Percentiles rank a stretch among this genome's conserved stretches.
phyloP scores from a whole-genome alignment of 2,113 vertebrate species.

The Rhinolophus sinicus region DNA sequence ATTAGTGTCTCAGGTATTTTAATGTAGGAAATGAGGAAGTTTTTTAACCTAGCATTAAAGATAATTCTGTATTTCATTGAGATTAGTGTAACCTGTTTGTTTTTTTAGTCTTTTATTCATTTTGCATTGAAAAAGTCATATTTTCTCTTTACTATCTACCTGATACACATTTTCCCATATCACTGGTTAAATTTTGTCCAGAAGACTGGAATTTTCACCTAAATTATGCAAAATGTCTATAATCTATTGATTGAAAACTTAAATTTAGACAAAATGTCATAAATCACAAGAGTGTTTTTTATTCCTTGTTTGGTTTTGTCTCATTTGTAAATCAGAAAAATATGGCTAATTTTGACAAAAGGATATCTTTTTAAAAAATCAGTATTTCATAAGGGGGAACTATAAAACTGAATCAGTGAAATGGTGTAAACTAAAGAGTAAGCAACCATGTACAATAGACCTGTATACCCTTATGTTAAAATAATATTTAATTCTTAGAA shows the following conservation, averaged over 20 bases:
- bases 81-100: neutral
- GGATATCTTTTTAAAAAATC: neutral
- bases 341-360: neutral
- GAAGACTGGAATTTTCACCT: neutral
- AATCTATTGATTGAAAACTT: neutral
- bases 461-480: neutral
- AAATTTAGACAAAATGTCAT: neutral
- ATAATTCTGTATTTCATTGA: neutral
- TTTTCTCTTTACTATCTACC: neutral
- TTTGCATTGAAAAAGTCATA: neutral
- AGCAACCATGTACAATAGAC: neutral
- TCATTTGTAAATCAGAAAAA: constrained; percentile 4
- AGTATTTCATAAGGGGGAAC: neutral
- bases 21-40: neutral
- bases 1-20: neutral
- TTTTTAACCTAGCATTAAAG: neutral
- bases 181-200: neutral
- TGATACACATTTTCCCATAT: neutral
- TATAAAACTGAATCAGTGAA: neutral
- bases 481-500: constrained; percentile 13
- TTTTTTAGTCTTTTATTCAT: neutral
- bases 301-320: neutral
- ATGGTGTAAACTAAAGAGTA: neutral
- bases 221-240: neutral
- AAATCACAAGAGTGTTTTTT: neutral